Evolutionary conservation across 2,113 vertebrate species (phyloP).

Genomic region (Elaphurus davidianus): DNA sequence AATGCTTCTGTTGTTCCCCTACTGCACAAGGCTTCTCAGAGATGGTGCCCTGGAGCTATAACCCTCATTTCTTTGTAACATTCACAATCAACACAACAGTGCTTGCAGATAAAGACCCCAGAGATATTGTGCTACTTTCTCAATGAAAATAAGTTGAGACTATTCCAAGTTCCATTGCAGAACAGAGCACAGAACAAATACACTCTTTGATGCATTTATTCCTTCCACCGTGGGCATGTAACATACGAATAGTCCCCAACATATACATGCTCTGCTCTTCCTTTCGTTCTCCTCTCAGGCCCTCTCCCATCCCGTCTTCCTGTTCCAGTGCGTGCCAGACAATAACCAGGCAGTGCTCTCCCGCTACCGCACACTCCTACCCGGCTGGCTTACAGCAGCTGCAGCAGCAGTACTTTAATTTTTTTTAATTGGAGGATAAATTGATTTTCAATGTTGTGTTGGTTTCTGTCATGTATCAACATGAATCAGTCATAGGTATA

Average conservation of each 20-base stretch:
- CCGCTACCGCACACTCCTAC: not conserved
- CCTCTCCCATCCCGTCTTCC: not conserved
- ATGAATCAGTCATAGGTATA: not conserved
- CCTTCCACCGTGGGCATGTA: not conserved
- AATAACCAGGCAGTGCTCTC: not conserved
- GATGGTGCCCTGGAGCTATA: not conserved
- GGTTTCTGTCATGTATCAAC: not conserved
- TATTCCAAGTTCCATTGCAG: not conserved
- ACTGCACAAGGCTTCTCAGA: not conserved
- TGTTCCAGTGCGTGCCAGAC: not conserved
- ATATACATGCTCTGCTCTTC: not conserved
- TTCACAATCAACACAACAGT: not conserved
- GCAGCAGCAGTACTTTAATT: not conserved
- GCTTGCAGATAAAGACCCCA: not conserved
- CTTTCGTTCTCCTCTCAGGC: not conserved
- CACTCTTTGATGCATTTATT: not conserved
- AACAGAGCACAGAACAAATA: not conserved
- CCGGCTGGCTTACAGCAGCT: fast-evolving
- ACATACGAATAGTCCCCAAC: not conserved
- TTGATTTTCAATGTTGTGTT: not conserved
- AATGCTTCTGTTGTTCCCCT: not conserved
- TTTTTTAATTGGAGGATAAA: not conserved
- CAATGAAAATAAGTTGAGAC: not conserved
- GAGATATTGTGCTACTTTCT: not conserved
- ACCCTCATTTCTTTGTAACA: conserved; percentile 32